Evolutionary conservation across 2,797 vertebrate genomes (phyloP), one percentile per base, ranked within the genome.

Genomic region (Ibycter americanus): DNA sequence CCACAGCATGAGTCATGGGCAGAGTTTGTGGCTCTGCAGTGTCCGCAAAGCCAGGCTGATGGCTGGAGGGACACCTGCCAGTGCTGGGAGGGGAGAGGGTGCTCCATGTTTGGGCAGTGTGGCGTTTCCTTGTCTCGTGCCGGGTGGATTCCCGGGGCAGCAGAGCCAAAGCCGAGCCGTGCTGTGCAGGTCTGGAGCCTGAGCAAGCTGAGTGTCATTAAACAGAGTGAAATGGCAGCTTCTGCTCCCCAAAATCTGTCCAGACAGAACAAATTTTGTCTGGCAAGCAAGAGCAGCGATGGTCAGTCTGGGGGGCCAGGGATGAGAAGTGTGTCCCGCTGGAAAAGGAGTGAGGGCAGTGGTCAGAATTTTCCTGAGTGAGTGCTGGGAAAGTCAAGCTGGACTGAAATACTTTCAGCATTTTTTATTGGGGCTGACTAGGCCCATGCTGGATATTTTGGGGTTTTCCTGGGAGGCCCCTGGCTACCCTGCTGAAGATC

Each of bases 221-320:
- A 62, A 12, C 25, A 44, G 19, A 15, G 54, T 1, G 23, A 29
- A 83, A 78, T 29, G n/a, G 34, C 15, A 19, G 13, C 29, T 58
- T 34, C 36, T 67, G 36, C 65, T 47, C 36, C 85, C n/a, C 44
- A 4, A 9, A 23, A 18, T 25, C 46, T 15, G 13, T 5, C 47
- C 2, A 3, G 34, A 5, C 0, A 1, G 49, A 38, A 11, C 40
- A 9, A 51, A 18, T 27, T 70, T 40, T 6, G 3, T 17, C 31
- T 0, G 8, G 23, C 47, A 17, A 0, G 2, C 21, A 8, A 34
- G 29, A 40, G 15, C 19, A 11, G 59, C 0, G 5, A 17, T 22
- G 19, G 80, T n/a, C 17, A 2, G 46, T 11, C 13, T 16, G 3
- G 51, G 54, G 23, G 23, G 55, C 6, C n/a, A 20, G 63, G 46